phyloP scores from a whole-genome alignment of 2,888 invertebrate genomes.

The Meghimatium bilineatum region DNA sequence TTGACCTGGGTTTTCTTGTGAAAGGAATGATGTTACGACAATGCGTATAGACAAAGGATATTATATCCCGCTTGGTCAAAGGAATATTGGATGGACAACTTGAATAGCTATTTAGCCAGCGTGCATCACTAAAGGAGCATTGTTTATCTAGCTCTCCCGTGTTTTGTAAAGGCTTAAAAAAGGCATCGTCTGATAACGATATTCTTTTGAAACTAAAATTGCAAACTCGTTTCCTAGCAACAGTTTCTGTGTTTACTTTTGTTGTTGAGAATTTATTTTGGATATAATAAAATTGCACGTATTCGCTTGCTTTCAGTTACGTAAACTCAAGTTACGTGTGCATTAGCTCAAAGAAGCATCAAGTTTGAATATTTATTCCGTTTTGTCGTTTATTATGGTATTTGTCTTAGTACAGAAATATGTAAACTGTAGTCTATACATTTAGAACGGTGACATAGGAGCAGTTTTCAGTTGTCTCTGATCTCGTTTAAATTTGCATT shows the following conservation, averaged over 20 bases:
- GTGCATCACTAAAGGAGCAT: not conserved
- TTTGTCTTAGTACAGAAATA: no score
- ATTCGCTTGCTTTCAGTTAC: not conserved
- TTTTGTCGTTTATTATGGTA: no score
- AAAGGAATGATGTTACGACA: not conserved
- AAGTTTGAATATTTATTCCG: no score
- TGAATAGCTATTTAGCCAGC: not conserved
- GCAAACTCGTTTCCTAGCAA: constrained; percentile 9
- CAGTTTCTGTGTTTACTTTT: not conserved
- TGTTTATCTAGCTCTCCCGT: not conserved
- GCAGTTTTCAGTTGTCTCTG: no score
- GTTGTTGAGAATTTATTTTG: not conserved
- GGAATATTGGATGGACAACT: not conserved
- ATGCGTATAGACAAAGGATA: not conserved
- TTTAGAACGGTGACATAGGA: no score
- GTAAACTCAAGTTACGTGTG: not conserved
- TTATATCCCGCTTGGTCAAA: not conserved
- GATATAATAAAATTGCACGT: not conserved
- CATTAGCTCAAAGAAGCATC: not conserved
- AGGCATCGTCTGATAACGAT: not conserved
- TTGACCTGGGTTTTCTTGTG: not conserved
- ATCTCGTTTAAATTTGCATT: no score
- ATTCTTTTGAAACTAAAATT: not conserved
- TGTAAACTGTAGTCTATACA: no score
- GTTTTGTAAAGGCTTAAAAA: not conserved